A percentile compares a stretch with the other conserved stretches of the same genome.
phyloP scores from a whole-genome alignment of 2,113 vertebrate genomes.

The Epinephelus lanceolatus region DNA sequence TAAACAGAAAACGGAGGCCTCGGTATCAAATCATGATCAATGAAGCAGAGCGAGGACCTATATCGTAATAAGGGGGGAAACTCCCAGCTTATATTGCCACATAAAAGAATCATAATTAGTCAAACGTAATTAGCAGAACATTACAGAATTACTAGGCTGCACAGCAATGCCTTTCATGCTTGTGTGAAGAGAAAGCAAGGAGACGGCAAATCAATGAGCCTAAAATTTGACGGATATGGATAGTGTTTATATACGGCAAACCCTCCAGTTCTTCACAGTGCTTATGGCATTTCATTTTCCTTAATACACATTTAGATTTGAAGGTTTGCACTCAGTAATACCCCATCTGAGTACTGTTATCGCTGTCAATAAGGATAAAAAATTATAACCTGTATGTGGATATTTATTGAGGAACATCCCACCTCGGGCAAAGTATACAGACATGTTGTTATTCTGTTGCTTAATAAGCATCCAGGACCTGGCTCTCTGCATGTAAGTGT shows the following conservation, averaged over 20 bases:
- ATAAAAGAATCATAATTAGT: slow-evolving; percentile 85
- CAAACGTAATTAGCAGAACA: slow-evolving; percentile 86
- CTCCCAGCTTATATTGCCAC: slow-evolving; percentile 77
- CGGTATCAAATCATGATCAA: slow-evolving; percentile 78
- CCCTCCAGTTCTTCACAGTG: not conserved
- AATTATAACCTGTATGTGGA: slow-evolving; percentile 21
- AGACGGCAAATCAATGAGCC: slow-evolving; percentile 67
- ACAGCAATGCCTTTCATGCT: slow-evolving; percentile 82
- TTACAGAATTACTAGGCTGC: slow-evolving; percentile 80
- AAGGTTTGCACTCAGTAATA: slow-evolving; percentile 11
- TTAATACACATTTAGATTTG: slow-evolving; percentile 35
- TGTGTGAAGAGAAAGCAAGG: slow-evolving; percentile 75
- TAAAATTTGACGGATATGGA: slow-evolving; percentile 41
- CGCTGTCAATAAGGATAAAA: slow-evolving; percentile 45
- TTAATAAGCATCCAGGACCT: slow-evolving; percentile 58
- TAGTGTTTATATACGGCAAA: slow-evolving; percentile 32
- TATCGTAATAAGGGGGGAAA: slow-evolving; percentile 75
- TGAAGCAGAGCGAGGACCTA: slow-evolving; percentile 72
- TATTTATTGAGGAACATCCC: slow-evolving; percentile 52
- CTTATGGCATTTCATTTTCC: not conserved
- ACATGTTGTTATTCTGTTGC: slow-evolving; percentile 41
- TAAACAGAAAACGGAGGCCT: slow-evolving; percentile 82
- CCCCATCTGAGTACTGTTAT: slow-evolving; percentile 7
- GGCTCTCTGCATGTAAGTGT: slow-evolving; percentile 37
- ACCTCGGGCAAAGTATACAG: slow-evolving; percentile 28